These are phyloP conservation scores for Brotula barbata DNA, from an alignment of 2,797 vertebrate genomes.

Conservation along the genomic window DNA sequence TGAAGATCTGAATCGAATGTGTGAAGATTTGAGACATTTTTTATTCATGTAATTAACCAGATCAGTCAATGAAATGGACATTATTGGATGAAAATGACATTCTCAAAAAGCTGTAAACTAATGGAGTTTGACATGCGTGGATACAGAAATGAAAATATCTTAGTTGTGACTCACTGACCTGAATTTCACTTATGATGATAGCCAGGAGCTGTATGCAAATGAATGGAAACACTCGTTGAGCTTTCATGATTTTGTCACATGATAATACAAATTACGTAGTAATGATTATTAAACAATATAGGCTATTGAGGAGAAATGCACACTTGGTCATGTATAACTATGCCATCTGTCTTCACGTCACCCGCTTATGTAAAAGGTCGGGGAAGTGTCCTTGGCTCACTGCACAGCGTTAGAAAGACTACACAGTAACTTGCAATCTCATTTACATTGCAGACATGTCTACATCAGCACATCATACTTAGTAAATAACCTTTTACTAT, in stretches of 20 bases:
- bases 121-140: background rate
- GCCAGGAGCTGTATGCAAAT: constrained; percentile 6
- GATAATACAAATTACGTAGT: constrained; percentile 44
- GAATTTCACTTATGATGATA: constrained; percentile 7
- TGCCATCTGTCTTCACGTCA: constrained; percentile 57
- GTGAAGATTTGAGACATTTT: constrained; percentile 51
- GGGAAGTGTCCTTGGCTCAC: constrained; percentile 28
- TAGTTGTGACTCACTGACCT: constrained; percentile 17
- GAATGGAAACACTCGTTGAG: constrained; percentile 20
- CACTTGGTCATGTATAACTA: constrained; percentile 42
- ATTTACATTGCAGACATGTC: constrained; percentile 44
- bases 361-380: constrained; percentile 31
- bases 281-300: constrained; percentile 56
- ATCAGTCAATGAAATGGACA: constrained; percentile 15
- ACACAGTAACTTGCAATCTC: constrained; percentile 37
- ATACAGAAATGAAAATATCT: background rate
- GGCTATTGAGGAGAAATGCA: constrained; percentile 45
- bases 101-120: constrained; percentile 2
- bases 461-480: constrained; percentile 38
- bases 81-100: constrained; percentile 4
- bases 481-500: constrained; percentile 60
- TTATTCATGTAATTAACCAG: constrained; percentile 12
- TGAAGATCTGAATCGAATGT: constrained; percentile 53
- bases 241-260: constrained; percentile 34
- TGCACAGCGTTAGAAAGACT: constrained; percentile 39